Evolutionary conservation across 2,797 vertebrate genomes (phyloP).

Genomic region (Coregonus suidteri): DNA sequence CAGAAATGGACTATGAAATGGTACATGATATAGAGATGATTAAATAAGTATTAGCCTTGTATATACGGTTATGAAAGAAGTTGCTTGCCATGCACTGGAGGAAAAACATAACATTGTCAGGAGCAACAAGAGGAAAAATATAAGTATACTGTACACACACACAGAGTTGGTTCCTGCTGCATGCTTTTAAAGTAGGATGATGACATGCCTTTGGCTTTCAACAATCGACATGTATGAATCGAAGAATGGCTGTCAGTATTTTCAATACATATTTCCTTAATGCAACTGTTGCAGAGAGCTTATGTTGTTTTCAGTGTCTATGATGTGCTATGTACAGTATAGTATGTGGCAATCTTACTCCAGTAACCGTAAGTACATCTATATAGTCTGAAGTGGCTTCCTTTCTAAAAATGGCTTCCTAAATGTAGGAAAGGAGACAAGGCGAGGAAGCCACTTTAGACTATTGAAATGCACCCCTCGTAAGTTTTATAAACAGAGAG

Average conservation of each 20-base stretch:
- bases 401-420: neutral
- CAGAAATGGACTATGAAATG: neutral
- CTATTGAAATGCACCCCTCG: too few relatives aligned
- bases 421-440: neutral
- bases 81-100: constrained; percentile 11
- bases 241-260: constrained; percentile 30
- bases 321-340: neutral
- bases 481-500: too few relatives aligned
- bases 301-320: neutral
- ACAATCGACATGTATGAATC: constrained; percentile 29
- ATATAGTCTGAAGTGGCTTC: neutral
- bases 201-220: constrained; percentile 20
- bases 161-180: constrained; percentile 44
- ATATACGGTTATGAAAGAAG: neutral
- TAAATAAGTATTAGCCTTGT: neutral
- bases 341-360: constrained; percentile 11
- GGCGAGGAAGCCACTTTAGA: constrained; percentile 19
- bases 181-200: constrained; percentile 39
- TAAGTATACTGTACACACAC: constrained; percentile 29
- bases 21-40: neutral
- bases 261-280: constrained; percentile 37
- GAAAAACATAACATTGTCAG: neutral
- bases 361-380: neutral
- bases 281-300: constrained; percentile 1
- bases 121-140: neutral